Evolutionary conservation across 2,113 vertebrate species (phyloP).

Genomic region (Nestor notabilis): DNA sequence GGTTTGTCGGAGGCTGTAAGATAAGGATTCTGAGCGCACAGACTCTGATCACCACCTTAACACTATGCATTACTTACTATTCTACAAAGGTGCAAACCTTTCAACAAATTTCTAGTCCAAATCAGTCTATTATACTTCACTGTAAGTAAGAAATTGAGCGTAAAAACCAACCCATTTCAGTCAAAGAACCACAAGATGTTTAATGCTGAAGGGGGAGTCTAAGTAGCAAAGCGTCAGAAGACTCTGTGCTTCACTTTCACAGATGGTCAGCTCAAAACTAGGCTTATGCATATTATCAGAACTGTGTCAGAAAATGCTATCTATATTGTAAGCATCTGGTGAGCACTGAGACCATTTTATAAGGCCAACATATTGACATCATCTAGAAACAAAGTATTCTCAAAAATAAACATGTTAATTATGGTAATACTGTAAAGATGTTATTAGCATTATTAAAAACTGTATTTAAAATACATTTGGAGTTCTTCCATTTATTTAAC

Average conservation of each 20-base stretch:
- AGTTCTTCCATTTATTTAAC: background rate
- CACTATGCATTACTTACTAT: background rate
- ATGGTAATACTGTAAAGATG: background rate
- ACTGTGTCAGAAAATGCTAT: background rate
- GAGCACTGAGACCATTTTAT: background rate
- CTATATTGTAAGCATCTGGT: background rate
- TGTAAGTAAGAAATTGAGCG: background rate
- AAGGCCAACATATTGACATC: background rate
- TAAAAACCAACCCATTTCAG: background rate
- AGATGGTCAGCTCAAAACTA: background rate
- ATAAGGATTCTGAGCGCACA: background rate
- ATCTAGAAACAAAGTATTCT: background rate
- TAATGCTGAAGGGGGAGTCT: background rate
- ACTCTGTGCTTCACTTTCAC: background rate
- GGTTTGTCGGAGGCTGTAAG: background rate
- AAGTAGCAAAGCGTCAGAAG: background rate
- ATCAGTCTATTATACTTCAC: background rate
- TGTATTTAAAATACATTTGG: background rate
- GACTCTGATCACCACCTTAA: background rate
- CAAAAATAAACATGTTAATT: background rate
- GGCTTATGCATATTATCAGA: background rate
- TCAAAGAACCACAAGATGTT: background rate
- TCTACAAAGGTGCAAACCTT: background rate
- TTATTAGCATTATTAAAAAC: background rate
- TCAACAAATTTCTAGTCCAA: background rate